Percentiles rank a stretch among this genome's conserved stretches.
These are phyloP conservation scores for Mus spretus DNA, from an alignment of 2,797 vertebrate genomes.

Conservation along the genomic window DNA sequence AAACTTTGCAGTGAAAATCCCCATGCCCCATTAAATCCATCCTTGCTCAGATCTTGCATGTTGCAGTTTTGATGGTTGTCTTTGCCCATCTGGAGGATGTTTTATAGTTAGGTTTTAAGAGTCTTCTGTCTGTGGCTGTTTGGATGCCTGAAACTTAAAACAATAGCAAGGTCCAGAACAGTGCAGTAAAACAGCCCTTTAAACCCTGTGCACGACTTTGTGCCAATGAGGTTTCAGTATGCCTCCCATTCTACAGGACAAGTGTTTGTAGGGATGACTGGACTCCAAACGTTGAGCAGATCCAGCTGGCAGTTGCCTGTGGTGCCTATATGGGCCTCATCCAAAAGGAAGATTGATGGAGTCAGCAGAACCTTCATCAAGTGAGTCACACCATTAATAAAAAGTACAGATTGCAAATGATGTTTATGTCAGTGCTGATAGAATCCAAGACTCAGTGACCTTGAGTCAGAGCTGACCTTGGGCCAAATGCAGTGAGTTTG, in stretches of 20 bases:
- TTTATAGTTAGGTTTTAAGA: conserved; percentile 71
- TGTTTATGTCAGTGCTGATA: conserved; percentile 79
- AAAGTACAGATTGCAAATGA: conserved; percentile 75
- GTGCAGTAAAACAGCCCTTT: conserved; percentile 24
- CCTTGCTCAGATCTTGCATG: conserved; percentile 65
- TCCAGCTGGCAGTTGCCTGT: conserved; percentile 72
- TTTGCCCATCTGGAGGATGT: conserved; percentile 51
- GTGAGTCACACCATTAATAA: conserved; percentile 75
- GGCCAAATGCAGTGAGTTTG: conserved; percentile 57
- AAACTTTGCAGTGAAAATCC: conserved; percentile 4
- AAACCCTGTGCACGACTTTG: conserved; percentile 51
- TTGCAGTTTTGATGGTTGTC: conserved; percentile 15
- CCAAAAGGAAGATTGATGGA: conserved; percentile 79
- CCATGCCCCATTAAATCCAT: background rate
- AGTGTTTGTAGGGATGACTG: conserved; percentile 11
- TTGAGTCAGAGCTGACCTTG: conserved; percentile 35
- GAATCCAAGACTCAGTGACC: conserved; percentile 60
- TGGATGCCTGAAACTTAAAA: conserved; percentile 44
- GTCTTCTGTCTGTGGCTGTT: background rate
- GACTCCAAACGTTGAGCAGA: conserved; percentile 48
- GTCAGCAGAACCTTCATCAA: conserved; percentile 76
- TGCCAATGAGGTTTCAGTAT: background rate
- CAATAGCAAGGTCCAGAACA: conserved; percentile 45
- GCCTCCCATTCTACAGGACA: background rate
- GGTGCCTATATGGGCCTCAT: conserved; percentile 66